Evolutionary conservation across 2,888 invertebrate genomes (phyloP), one percentile per base, ranked within the genome.

Genomic region (Psococerastis gibbosa): DNA sequence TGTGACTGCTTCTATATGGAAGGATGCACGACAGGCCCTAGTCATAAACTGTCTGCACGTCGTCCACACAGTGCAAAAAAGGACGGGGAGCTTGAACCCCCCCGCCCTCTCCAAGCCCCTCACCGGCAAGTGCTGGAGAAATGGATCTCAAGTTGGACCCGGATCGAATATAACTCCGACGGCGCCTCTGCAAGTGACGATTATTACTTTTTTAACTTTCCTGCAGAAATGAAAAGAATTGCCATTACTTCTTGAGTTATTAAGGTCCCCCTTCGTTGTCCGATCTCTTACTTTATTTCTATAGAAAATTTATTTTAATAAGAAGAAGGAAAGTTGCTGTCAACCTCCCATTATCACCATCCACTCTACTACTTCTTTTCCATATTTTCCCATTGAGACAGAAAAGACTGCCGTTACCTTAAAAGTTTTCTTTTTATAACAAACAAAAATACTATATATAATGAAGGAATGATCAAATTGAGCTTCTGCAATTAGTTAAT

Each of bases 231-330:
- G 38, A 38, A 38, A 38, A 38, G 38, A 38, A 38, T 38, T 22
- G 41, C 45, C 45, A 45, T 41, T 45, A 32, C 23, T 32, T 41
- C 34, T 32, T 32, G 17, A 42, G 42, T 31, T 45, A 32, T 41
- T 42, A 44, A 44, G 22, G 15, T 22, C 35, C 35, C 35, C 38
- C 41, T 16, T 11, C 27, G 32, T 22, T 27, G 27, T 27, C 27
- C 27, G 27, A 20, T 31, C 32, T 41, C 41, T 32, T 13, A 9
- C 13, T 32, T 42, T 41, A 38, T 31, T 45, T 45, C 32, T 16
- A 11, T 11, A 18, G 3, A 31, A 5, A 18, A 38, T 38, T 38
- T 38, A 20, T 17, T 38, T 38, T 38, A 20, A 20, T 38, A 16
- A 16, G 13, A 34, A 15, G 15, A 34, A 34, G 13, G 18, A 34